Base-by-base conservation (phyloP, 2,797 vertebrate species). In the Hypotaenidia philippensis region DNA sequence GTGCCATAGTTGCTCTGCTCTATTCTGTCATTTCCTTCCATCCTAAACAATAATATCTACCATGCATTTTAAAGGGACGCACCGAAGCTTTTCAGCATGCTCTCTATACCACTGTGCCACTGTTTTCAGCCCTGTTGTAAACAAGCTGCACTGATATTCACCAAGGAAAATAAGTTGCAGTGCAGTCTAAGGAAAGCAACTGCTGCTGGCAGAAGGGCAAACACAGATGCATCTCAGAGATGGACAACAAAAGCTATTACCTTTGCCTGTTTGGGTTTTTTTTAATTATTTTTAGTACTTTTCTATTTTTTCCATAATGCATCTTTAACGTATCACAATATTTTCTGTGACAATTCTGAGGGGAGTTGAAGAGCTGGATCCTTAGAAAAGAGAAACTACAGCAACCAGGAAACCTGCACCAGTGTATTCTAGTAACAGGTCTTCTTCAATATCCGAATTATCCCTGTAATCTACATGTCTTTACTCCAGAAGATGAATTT, bases 11-110 rank as follows among this genome's bases (percentile, higher is more conserved):
- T 49, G 61, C 66, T 77, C 61, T 89, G 78, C 86, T 89, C 83
- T 85, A 29, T 88, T 82, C 93, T 96, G 87, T 83, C 56, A 81
- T 94, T 94, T 95, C 92, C 91, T 94, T 93, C 90, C 71, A 65
- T 59, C 81, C 90, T 76, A 94, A 70, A 44, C 2, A 2, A 53
- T 36, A 81, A 84, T 74, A 68, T 72, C 79, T 22, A 7, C 45
- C 61, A 38, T 66, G 63, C 55, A 71, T 71, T 94, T 78, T 61
- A 86, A 66, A 83, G 61, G 81, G 23, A 50, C 80, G 82, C 55
- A 50, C 23, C 0, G 3, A 69, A 92, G 68, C 57, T 91, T 78
- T 89, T 29, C 89, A 60, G 71, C 59, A 72, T 4, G 0, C 19
- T 71, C 36, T 78, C 38, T 49, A 16, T 11, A 41, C 20, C 36